Evolutionary conservation across 2,113 vertebrate genomes (phyloP), one percentile per base, ranked within the genome.

Genomic region (Phasianus colchicus): DNA sequence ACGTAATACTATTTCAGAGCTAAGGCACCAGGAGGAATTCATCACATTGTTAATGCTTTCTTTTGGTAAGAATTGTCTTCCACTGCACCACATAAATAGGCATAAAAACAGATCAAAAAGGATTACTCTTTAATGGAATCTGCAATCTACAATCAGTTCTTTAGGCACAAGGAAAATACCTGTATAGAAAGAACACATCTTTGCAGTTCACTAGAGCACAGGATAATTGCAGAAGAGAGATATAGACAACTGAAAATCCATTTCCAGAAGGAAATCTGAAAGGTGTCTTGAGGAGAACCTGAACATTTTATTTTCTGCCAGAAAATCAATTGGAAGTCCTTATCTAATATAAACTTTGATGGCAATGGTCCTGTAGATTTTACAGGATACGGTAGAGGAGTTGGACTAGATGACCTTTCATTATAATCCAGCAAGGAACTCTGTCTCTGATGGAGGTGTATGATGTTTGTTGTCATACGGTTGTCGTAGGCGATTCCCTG

Each of bases 381-480:
- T 64, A 85, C 13, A n/a, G 36, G 67, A 32, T 80, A 21, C 40
- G 29, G 52, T 10, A 27, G 14, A 54, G 27, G 27, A 54, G 52
- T 54, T 54, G 52, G 52, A 54, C 52, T 54, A 54, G 52, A 54
- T 54, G 52, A 54, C 52, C 38, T 69, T 90, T 2, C 43, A 76
- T 52, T 89, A 75, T 91, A 90, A 87, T 52, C 57, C 60, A 82
- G 61, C 79, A 88, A 45, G 81, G 32, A 90, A 83, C 72, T 81
- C 55, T 29, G 88, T 92, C 80, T 77, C 76, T 92, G 83, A 87
- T 57, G 61, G 86, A 94, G 60, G 57, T 73, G 45, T 63, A 82
- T 36, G 36, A 36, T 8, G 7, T 36, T 36, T 36, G 36, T 36
- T 36, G 36, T 36, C 36, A 8, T 36, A 36, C 8, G 36, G 36